phyloP scores from a whole-genome alignment of 2,113 vertebrate genomes.

The Actinemys pallida region DNA sequence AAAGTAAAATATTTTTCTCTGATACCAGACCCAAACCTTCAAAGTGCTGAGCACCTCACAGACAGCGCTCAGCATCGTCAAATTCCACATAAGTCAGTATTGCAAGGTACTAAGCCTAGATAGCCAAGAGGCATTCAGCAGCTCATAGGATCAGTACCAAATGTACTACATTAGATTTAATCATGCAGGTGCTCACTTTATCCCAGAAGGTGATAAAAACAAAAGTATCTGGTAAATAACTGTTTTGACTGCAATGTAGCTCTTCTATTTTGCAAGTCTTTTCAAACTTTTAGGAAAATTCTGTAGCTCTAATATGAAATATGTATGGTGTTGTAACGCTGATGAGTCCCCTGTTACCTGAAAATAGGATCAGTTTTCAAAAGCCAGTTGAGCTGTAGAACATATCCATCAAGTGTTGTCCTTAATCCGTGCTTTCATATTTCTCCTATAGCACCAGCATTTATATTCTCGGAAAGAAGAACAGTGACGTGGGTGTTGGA shows the following conservation, averaged over 20 bases:
- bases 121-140: conserved; percentile 8
- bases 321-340: not conserved
- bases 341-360: not conserved
- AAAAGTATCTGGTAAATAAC: not conserved
- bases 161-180: conserved; percentile 43
- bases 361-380: not conserved
- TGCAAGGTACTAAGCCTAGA: not conserved
- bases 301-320: not conserved
- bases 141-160: not conserved
- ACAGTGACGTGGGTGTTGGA: not conserved
- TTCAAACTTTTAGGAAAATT: not conserved
- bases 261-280: not conserved
- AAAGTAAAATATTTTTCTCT: not conserved
- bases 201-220: not conserved
- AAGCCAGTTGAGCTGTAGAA: not conserved
- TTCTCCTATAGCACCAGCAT: not conserved
- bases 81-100: not conserved
- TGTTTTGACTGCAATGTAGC: not conserved
- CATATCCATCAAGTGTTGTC: not conserved
- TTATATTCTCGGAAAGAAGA: not conserved
- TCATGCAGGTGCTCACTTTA: conserved; percentile 22
- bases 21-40: not conserved
- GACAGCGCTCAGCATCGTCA: not conserved
- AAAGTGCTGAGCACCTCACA: not conserved
- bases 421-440: not conserved